A percentile compares a stretch with the other conserved stretches of the same genome.
phyloP scores from a whole-genome alignment of 2,888 invertebrate genomes.

The Pemphredon lugubris region DNA sequence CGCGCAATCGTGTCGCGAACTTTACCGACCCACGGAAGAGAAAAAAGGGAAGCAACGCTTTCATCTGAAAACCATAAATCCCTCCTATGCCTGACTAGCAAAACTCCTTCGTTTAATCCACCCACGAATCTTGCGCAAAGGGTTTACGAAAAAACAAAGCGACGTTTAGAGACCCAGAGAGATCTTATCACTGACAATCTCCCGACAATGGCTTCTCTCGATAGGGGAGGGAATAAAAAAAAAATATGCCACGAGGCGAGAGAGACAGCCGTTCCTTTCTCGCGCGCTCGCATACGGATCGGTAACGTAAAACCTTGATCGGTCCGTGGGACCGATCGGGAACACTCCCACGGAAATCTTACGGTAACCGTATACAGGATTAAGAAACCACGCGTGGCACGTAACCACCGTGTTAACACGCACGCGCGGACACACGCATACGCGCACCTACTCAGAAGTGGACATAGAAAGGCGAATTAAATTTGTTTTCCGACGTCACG shows the following conservation, averaged over 20 bases:
- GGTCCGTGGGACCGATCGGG: conserved; percentile 75
- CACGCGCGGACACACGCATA: background rate
- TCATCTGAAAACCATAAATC: no score
- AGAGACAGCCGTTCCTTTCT: conserved; percentile 51
- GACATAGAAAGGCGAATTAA: conserved; percentile 42
- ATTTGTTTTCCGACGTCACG: conserved; percentile 13
- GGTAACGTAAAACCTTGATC: conserved; percentile 74
- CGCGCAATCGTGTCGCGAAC: no score
- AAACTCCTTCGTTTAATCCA: conserved; percentile 6
- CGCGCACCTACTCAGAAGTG: background rate
- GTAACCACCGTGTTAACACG: conserved; percentile 47
- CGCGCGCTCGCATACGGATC: conserved; percentile 52
- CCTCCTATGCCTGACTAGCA: no score
- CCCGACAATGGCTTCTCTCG: conserved; percentile 48
- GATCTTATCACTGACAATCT: conserved; percentile 51
- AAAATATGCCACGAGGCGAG: conserved; percentile 14
- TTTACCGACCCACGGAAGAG: no score
- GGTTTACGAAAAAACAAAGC: conserved; percentile 19
- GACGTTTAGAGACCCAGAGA: conserved; percentile 13
- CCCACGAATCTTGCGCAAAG: conserved; percentile 30
- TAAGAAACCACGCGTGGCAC: conserved; percentile 64
- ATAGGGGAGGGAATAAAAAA: conserved; percentile 21
- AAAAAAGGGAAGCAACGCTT: no score
- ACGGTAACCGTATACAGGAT: conserved; percentile 66
- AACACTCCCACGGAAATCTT: conserved; percentile 73